A percentile compares a stretch with the other conserved stretches of the same genome.
Evolutionary conservation across 1,140 invertebrate species (phyloP).

Genomic region (Diachasmimorpha longicaudata): DNA sequence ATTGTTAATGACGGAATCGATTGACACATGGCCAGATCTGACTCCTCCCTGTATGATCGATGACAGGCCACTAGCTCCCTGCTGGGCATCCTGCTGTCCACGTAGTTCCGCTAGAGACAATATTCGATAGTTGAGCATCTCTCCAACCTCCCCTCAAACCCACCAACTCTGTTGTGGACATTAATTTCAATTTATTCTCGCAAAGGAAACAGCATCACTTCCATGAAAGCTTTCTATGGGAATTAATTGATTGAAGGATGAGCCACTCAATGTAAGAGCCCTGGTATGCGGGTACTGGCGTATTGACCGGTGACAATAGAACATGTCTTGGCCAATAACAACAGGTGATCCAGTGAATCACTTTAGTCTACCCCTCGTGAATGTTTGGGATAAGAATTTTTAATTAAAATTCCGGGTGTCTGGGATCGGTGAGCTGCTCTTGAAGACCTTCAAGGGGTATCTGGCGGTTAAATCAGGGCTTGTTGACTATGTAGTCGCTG

Average conservation of each 20-base stretch:
- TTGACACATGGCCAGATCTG: not conserved
- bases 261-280: not conserved
- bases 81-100: not conserved
- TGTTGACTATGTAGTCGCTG: not conserved
- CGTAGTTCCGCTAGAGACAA: not conserved
- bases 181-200: conserved; percentile 20
- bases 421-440: not conserved
- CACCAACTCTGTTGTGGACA: not conserved
- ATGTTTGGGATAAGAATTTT: not conserved
- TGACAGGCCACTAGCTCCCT: not conserved
- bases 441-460: not conserved
- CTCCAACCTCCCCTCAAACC: not conserved
- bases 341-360: not conserved
- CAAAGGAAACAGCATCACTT: conserved; percentile 11
- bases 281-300: too few relatives aligned
- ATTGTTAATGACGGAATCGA: not conserved
- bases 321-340: not conserved
- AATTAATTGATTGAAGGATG: conserved; percentile 8
- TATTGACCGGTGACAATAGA: not conserved
- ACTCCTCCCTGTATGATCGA: not conserved
- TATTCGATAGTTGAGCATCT: not conserved
- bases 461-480: not conserved
- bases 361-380: not conserved
- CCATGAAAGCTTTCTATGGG: not conserved
- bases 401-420: not conserved